Base-by-base conservation (phyloP, 2,113 vertebrate species). In the Physeter macrocephalus region DNA sequence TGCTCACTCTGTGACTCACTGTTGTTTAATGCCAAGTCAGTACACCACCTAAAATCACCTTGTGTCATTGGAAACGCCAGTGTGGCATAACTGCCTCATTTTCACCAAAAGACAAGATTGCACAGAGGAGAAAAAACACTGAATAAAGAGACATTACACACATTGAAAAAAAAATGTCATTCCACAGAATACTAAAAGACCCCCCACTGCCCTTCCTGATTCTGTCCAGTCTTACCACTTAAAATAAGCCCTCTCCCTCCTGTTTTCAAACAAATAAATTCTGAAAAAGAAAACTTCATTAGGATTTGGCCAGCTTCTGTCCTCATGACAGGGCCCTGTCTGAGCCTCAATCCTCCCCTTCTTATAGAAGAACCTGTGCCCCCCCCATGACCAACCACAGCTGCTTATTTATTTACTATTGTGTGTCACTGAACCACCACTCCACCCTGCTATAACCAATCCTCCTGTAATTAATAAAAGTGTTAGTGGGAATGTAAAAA, bases 361-460 rank as follows among this genome's bases (percentile, higher is more conserved):
- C 69, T 64, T 64, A 61, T 31, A 88, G 72, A 90, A 14, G 36
- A 25, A n/a, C 20, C 49, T 80, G 49, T 36, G 52, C 25, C n/a
- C 34, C 27, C 23, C 8, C 27, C 34, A 57, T 23, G 18, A 41
- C 15, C 12, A 31, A 2, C 18, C 21, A 18, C 17, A 59, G 61
- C 17, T 85, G 83, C 94, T 92, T 96, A 94, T 88, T 62, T 61
- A 94, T 88, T 62, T 61, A 92, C 94, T 97, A 97, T 62, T 96
- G 94, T 96, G 95, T 96, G 95, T 97, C 97, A 90, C 95, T 96
- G 93, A 64, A 93, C 95, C 91, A 97, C 88, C 59, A 74, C 84
- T 72, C 0, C 46, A 84, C 69, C 81, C 88, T 41, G 1, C 89
- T 95, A 0, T 96, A 97, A 97, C 69, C 97, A 82, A 12, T 69